Conservation (phyloP, 2,113 vertebrate species). For the Pan paniscus region DNA sequence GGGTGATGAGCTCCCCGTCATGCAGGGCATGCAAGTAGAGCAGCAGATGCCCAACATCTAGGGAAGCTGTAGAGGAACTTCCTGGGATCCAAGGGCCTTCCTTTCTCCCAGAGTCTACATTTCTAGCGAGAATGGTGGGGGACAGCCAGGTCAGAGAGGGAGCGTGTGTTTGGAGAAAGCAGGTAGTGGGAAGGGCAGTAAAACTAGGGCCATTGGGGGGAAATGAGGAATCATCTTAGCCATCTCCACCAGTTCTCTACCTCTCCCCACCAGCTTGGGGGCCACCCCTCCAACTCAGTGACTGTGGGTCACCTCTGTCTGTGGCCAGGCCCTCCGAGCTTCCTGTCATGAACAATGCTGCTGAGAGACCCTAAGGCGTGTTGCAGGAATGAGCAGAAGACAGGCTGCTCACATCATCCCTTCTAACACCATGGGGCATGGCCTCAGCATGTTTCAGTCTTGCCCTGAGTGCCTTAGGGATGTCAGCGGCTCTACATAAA, state of each 20-base stretch:
- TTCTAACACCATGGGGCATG: background rate
- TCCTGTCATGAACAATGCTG: background rate
- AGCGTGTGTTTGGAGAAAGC: background rate
- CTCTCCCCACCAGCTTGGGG: no score
- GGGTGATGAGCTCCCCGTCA: background rate
- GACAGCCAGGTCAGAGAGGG: background rate
- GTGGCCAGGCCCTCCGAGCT: background rate
- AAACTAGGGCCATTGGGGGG: background rate
- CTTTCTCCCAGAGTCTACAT: background rate
- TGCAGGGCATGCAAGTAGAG: background rate
- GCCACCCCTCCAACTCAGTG: background rate
- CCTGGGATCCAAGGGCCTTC: background rate
- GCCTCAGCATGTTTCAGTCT: fast-evolving
- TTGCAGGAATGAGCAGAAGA: background rate
- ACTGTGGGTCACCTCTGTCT: background rate
- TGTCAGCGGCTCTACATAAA: background rate
- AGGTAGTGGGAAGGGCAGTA: background rate
- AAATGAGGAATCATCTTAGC: background rate
- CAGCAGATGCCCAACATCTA: background rate
- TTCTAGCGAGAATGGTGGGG: background rate
- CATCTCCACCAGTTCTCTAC: background rate
- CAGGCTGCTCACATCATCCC: background rate
- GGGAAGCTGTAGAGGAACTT: background rate
- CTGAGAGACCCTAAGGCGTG: background rate
- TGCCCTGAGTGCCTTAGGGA: background rate